A percentile compares a stretch with the other conserved stretches of the same genome.
Evolutionary conservation across 2,113 vertebrate species (phyloP).

Genomic region (Scalopus aquaticus): DNA sequence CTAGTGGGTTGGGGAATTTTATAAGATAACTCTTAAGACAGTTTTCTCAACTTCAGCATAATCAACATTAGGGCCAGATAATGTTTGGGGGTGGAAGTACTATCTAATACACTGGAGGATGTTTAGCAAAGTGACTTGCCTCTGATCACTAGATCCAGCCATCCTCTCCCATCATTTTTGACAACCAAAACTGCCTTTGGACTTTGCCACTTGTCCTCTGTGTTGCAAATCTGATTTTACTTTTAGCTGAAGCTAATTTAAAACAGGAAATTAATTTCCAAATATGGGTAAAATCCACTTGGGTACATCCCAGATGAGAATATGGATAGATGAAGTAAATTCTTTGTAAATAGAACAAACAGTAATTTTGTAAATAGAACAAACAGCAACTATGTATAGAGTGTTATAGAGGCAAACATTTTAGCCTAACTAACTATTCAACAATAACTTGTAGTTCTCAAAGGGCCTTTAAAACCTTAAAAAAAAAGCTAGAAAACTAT

Average conservation of each 20-base stretch:
- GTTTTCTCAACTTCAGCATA: neutral
- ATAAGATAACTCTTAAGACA: neutral
- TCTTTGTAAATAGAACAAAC: neutral
- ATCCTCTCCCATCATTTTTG: neutral
- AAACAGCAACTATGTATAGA: neutral
- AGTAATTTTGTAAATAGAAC: neutral
- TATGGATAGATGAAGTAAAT: neutral
- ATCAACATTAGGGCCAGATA: neutral
- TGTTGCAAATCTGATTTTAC: neutral
- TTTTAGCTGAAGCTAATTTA: neutral
- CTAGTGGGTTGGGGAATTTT: neutral
- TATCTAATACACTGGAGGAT: neutral
- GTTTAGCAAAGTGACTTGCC: neutral
- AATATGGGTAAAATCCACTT: neutral
- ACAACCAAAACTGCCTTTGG: neutral
- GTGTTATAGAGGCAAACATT: neutral
- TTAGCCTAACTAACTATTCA: slow-evolving; percentile 4
- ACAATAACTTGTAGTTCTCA: neutral
- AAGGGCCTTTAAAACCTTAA: neutral
- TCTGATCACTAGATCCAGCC: neutral
- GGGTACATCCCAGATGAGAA: neutral
- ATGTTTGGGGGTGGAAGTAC: neutral
- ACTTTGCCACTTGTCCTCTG: neutral
- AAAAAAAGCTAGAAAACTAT: neutral
- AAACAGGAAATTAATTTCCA: neutral